Base-by-base conservation (phyloP, 2,113 vertebrate genomes). In the Gymnobelideus leadbeateri region DNA sequence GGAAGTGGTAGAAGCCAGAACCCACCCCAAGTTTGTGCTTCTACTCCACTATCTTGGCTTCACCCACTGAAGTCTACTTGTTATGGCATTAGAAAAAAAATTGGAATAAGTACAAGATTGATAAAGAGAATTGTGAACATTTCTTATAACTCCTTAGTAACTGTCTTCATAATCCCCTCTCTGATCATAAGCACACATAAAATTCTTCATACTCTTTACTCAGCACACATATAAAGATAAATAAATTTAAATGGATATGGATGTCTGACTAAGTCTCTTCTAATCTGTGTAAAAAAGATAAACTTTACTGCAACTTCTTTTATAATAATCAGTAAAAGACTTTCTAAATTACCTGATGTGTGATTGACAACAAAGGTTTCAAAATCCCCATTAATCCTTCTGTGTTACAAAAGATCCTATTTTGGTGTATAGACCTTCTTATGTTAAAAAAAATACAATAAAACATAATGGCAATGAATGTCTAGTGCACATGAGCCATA, bases 391-490 rank as follows among this genome's bases (percentile, higher is more conserved):
- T 14, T 91, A 26, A 54, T 57, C 49, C 90, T 92, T 10, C 9
- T 94, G 92, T 91, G 61, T 51, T 94, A 0, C 5, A 94, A 92
- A 92, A 8, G 89, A 89, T 1, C 52, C 92, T 89, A 97, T 77
- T 93, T 52, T 94, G 43, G 51, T 37, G 19, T 49, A 53, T 1
- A 96, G 49, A 4, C 91, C 21, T 91, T 95, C 25, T 93, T 93
- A 25, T 25, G 95, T 97, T 93, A 93, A 92, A 23, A 90, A 1
- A 61, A 25, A 47, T 25, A 68, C 25, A 94, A 91, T 92, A 92
- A 92, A 96, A 37, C 25, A 93, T 49, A 91, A n/a, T 2, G 31
- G 43, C 54, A 96, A 37, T 93, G 93, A 97, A 96, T 89, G 14
- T 8, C 50, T n/a, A 53, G 25, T 68, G 43, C 49, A 93, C 19